Base-by-base conservation (phyloP, 2,797 vertebrate species). In the Thunnus albacares region DNA sequence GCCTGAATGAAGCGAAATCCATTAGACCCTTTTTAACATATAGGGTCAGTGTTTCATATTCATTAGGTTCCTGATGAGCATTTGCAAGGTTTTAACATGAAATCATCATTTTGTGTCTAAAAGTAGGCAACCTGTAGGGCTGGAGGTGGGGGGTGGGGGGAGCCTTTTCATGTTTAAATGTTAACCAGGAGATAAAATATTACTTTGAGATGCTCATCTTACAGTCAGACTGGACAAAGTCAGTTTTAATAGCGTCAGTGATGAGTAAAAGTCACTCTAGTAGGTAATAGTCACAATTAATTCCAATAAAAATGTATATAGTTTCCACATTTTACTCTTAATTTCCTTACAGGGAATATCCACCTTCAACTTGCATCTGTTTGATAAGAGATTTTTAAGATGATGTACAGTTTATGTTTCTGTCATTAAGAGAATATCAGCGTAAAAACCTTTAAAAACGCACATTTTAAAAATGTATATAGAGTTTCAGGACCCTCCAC, bases 1-100 rank as follows among this genome's bases (percentile, higher is more conserved):
- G 89, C 86, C 79, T 90, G 88, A 91, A 89, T 87, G 85, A 87
- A 60, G 79, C 71, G 71, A 64, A 80, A 45, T 38, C 87, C 84
- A 87, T 91, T 80, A 87, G 81, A 71, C 33, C 56, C 77, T 71
- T 87, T 87, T 85, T 87, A 84, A 71, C 59, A 51, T n/a, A 5
- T 43, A 49, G 79, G 76, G 49, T 62, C 64, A 33, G 79, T 35
- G 70, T 83, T 80, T 85, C 33, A 55, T 15, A 66, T 67, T 86
- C 71, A 83, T 87, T 81, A 80, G 77, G 71, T 35, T 84, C 43
- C 45, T 57, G 71, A 26, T 22, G 81, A 72, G 80, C 11, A 35
- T 55, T 52, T 41, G 55, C 52, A 18, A 43, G 28, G 52, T 41
- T 52, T 58, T n/a, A 30, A 71, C 20, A 41, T 59, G 61, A 78